phyloP scores from a whole-genome alignment of 2,797 vertebrate species.

The Poeciliopsis presidionis region DNA sequence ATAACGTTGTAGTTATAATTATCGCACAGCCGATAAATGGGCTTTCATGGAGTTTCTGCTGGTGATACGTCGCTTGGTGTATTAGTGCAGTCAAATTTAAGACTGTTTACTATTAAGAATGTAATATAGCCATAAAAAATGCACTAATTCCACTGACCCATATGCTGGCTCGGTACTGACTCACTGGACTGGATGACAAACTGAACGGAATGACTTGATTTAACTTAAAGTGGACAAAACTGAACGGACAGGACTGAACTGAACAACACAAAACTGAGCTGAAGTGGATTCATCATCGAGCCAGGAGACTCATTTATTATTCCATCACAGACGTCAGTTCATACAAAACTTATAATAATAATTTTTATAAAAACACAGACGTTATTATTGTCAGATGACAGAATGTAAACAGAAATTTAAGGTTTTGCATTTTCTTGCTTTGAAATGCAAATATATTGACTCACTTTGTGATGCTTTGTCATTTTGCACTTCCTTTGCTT shows the following conservation, averaged over 20 bases:
- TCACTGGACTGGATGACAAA: not conserved
- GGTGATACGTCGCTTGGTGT: no score
- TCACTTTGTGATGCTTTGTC: not conserved
- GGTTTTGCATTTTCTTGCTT: not conserved
- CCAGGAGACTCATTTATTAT: constrained; percentile 28
- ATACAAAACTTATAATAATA: constrained; percentile 43
- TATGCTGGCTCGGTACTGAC: not conserved
- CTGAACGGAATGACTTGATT: not conserved
- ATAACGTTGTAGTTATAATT: no score
- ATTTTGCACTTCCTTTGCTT: not conserved
- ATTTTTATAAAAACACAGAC: not conserved
- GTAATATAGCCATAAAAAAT: no score
- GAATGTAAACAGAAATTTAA: constrained; percentile 10
- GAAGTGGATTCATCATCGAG: not conserved
- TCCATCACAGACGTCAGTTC: not conserved
- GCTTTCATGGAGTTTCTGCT: no score
- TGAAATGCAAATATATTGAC: not conserved
- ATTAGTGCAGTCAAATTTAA: no score
- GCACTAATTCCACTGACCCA: no score
- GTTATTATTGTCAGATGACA: constrained; percentile 13
- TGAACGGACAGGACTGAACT: not conserved
- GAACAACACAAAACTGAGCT: not conserved
- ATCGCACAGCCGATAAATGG: no score
- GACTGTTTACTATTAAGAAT: no score
- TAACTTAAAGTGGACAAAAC: not conserved